These are phyloP conservation scores for Eretmocerus hayati DNA, from an alignment of 2,888 invertebrate species.

Conservation along the genomic window DNA sequence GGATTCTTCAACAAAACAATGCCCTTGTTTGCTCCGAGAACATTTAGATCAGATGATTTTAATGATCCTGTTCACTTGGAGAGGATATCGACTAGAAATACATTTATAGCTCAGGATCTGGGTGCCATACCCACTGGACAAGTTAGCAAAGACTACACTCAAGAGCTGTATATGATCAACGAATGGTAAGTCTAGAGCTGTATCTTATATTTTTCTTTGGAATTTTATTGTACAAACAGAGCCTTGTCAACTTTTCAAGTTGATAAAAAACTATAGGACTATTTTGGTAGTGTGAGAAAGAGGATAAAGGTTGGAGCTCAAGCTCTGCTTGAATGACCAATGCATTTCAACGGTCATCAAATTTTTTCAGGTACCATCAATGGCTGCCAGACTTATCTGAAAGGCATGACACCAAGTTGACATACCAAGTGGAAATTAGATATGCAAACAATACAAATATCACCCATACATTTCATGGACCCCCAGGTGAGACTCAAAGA, in stretches of 20 bases:
- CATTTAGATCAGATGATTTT: conserved; percentile 85
- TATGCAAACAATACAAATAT: conserved; percentile 93
- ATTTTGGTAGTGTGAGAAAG: too few relatives aligned
- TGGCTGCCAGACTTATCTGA: conserved; percentile 88
- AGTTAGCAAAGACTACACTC: conserved; percentile 79
- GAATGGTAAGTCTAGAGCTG: conserved; percentile 76
- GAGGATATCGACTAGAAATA: conserved; percentile 90
- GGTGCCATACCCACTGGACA: conserved; percentile 78
- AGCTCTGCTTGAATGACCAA: conserved; percentile 9
- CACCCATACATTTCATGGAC: conserved; percentile 93
- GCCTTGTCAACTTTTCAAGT: too few relatives aligned
- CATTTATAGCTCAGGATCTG: conserved; percentile 78
- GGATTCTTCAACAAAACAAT: conserved; percentile 96
- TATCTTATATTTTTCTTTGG: neutral
- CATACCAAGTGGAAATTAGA: conserved; percentile 87
- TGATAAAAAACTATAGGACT: too few relatives aligned
- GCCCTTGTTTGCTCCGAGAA: conserved; percentile 88
- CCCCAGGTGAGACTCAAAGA: conserved; percentile 54
- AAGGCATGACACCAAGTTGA: conserved; percentile 85
- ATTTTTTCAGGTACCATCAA: conserved; percentile 57
- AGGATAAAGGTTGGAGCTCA: too few relatives aligned
- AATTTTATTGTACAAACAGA: neutral
- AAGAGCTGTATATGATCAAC: conserved; percentile 83
- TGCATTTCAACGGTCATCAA: neutral
- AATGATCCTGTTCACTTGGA: conserved; percentile 94